Evolutionary conservation across 2,797 vertebrate species (phyloP).

Genomic region (Aphelocoma californica): DNA sequence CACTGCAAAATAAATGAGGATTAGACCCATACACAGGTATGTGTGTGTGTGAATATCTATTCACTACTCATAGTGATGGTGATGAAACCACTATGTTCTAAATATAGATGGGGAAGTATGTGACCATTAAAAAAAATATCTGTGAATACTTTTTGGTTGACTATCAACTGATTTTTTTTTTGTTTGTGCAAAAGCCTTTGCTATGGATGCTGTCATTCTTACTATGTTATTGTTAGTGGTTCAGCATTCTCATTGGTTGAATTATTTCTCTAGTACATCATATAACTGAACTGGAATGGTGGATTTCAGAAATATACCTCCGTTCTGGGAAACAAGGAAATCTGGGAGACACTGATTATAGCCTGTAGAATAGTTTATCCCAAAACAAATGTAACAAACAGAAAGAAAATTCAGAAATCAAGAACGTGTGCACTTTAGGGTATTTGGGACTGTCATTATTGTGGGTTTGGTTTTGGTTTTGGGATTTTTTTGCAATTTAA

Average conservation of each 20-base stretch:
- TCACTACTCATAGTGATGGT: background rate
- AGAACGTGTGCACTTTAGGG: background rate
- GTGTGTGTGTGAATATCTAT: background rate
- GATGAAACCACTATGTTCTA: background rate
- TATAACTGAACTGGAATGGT: background rate
- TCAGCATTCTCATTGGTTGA: background rate
- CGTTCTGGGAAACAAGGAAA: background rate
- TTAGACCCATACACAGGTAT: background rate
- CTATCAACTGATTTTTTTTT: background rate
- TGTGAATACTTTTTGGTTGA: background rate
- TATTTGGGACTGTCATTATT: background rate
- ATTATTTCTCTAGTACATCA: background rate
- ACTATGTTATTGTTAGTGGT: background rate
- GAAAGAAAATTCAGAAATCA: background rate
- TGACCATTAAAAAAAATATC: background rate
- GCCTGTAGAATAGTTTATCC: background rate
- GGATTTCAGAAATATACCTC: background rate
- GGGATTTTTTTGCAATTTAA: background rate
- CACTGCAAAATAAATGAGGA: background rate
- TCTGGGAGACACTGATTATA: background rate
- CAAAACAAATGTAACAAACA: background rate
- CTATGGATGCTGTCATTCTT: background rate
- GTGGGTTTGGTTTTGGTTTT: background rate
- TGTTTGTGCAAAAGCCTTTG: background rate
- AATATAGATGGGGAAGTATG: background rate